Conservation (phyloP, 2,888 invertebrate genomes). For the Drosophila kanekoi region DNA sequence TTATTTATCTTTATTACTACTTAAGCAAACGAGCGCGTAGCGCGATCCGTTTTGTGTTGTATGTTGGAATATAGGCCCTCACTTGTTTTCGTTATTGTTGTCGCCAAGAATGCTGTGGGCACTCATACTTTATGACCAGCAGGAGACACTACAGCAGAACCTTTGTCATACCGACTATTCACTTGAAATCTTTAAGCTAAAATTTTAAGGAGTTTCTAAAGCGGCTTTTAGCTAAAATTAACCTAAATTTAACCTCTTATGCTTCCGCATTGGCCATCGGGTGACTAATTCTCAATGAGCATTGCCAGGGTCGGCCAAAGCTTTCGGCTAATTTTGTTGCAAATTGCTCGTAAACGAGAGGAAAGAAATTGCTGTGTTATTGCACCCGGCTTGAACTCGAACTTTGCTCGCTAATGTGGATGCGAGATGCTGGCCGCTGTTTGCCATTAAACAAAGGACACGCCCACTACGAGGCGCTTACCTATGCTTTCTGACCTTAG, state of each 20-base stretch:
- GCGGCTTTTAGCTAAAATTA: not conserved
- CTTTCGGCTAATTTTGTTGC: constrained; percentile 74
- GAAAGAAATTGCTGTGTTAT: constrained; percentile 49
- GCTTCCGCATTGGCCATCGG: constrained; percentile 9
- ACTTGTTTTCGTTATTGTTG: constrained; percentile 49
- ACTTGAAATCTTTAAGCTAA: constrained; percentile 7
- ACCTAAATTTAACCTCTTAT: constrained; percentile 43
- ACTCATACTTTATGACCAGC: constrained; percentile 40
- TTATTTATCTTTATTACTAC: too few relatives aligned
- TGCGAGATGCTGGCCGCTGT: constrained; percentile 37
- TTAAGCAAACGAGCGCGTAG: too few relatives aligned
- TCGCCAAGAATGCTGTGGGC: constrained; percentile 17
- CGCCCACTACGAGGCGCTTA: constrained; percentile 11
- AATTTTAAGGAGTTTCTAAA: too few relatives aligned
- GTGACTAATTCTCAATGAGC: constrained; percentile 56
- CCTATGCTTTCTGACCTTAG: constrained; percentile 73
- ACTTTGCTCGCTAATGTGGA: constrained; percentile 57
- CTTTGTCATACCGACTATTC: constrained; percentile 53
- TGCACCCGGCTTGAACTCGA: constrained; percentile 59
- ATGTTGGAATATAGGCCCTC: constrained; percentile 72
- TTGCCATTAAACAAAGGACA: constrained; percentile 70
- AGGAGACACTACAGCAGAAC: constrained; percentile 16
- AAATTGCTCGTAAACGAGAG: constrained; percentile 69
- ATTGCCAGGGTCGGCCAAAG: constrained; percentile 42
- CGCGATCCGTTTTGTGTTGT: too few relatives aligned